Percentiles rank a stretch among this genome's conserved stretches.
These are phyloP conservation scores for Campylomormyrus numenius DNA, from an alignment of 2,113 vertebrate species.

Conservation along the genomic window DNA sequence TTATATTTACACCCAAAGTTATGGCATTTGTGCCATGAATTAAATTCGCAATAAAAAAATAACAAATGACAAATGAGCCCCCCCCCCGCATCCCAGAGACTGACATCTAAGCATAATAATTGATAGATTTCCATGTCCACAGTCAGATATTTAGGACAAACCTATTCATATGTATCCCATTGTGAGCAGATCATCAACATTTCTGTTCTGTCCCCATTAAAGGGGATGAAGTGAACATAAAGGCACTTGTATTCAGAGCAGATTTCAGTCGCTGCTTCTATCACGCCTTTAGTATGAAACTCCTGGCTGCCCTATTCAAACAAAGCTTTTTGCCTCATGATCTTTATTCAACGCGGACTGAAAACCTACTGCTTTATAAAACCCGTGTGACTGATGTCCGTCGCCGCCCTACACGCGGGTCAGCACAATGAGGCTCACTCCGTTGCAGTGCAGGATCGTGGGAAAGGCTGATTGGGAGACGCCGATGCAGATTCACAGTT, in stretches of 20 bases:
- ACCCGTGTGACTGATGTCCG: constrained; percentile 4
- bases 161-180: not conserved
- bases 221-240: not conserved
- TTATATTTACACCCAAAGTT: not conserved
- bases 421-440: not conserved
- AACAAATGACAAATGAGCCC: too few species aligned
- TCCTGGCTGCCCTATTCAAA: constrained; percentile 2
- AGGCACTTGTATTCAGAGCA: constrained; percentile 4
- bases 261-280: not conserved
- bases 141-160: not conserved
- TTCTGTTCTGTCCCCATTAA: constrained; percentile 5
- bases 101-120: not conserved
- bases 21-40: not conserved
- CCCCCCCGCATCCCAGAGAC: not conserved
- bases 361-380: constrained; percentile 7
- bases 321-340: constrained; percentile 5
- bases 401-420: not conserved
- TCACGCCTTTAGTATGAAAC: not conserved
- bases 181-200: constrained; percentile 5
- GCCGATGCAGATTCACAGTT: not conserved
- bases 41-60: not conserved
- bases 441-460: not conserved
- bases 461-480: not conserved
- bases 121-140: not conserved
- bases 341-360: not conserved